Evolutionary conservation across 2,888 invertebrate species (phyloP).

Genomic region (Cephus pygmeus): DNA sequence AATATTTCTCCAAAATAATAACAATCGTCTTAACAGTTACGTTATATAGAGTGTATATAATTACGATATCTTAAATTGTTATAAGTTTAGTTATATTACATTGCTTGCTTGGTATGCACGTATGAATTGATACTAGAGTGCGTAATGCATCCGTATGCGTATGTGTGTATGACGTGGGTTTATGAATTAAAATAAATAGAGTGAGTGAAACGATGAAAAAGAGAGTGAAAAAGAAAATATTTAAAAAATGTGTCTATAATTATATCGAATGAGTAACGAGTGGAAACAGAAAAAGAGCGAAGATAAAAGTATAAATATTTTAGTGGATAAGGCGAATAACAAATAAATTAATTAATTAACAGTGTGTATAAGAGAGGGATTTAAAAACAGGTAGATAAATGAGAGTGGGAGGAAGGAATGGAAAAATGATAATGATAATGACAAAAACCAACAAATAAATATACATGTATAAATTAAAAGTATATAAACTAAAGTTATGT

Average conservation of each 20-base stretch:
- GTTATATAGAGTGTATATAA: no score
- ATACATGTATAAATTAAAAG: slow-evolving; percentile 40
- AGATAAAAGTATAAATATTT: slow-evolving; percentile 36
- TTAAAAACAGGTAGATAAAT: no score
- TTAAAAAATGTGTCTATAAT: slow-evolving; percentile 45
- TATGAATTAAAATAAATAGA: slow-evolving; percentile 15
- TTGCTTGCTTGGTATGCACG: no score
- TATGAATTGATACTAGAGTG: no score
- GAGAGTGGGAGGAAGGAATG: background rate
- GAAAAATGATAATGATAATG: slow-evolving; percentile 37
- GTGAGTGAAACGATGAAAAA: background rate
- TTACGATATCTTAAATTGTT: no score
- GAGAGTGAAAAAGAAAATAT: slow-evolving; percentile 13
- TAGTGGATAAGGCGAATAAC: slow-evolving; percentile 37
- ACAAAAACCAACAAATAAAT: slow-evolving; percentile 37
- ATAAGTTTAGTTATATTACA: no score
- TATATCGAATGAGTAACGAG: slow-evolving; percentile 42
- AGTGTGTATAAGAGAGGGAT: no score
- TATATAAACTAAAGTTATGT: slow-evolving; percentile 13
- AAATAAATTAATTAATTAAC: background rate
- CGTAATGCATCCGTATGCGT: slow-evolving; percentile 12
- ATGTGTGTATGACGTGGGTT: slow-evolving; percentile 22
- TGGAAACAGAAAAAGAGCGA: slow-evolving; percentile 23
- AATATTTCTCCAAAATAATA: no score
- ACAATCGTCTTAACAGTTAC: no score